Base-by-base conservation (phyloP, 2,888 invertebrate genomes). In the Digitonthophagus gazella region DNA sequence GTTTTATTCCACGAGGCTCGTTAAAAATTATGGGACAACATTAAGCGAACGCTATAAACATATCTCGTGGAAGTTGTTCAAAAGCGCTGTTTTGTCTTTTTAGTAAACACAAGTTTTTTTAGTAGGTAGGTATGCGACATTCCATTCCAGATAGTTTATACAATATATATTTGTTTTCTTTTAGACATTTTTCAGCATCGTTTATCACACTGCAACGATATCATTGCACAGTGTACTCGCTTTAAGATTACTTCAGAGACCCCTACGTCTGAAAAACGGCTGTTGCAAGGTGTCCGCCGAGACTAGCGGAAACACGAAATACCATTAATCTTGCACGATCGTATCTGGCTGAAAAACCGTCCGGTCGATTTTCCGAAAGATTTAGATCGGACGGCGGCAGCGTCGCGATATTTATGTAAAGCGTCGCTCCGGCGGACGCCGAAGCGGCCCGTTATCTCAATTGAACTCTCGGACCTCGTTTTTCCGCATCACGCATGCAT, bases 401-500 rank as follows among this genome's bases (percentile, higher is more conserved):
- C 11, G 28, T 8, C 28, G 28, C 28, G 28, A 44, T 44, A 44
- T 44, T 44, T 44, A 44, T 44, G 28, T 44, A 44, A 44, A 44
- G 28, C 28, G 28, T 8, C 28, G 28, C 28, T 61, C 18, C 61
- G 61, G 20, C 15, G 3, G 4, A 20, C 19, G 20, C 18, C 61
- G 18, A 19, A 19, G 19, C 61, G 61, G 19, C 16, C 57, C 61
- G 61, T 61, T 61, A 61, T 61, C 61, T 61, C 18, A 61, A 61
- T 61, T 61, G 15, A 61, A 61, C 61, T 61, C 20, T 18, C 19
- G 19, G 61, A 61, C 61, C 19, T 61, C 61, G 19, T 61, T 61
- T 20, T 18, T 16, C 16, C 57, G 57, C 16, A 61, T n/a, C 61
- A 19, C 61, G n/a, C 16, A 16, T 20, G 61, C 20, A 19, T 20